Evolutionary conservation across 2,888 invertebrate species (phyloP).

Genomic region (Stramonita haemastoma): DNA sequence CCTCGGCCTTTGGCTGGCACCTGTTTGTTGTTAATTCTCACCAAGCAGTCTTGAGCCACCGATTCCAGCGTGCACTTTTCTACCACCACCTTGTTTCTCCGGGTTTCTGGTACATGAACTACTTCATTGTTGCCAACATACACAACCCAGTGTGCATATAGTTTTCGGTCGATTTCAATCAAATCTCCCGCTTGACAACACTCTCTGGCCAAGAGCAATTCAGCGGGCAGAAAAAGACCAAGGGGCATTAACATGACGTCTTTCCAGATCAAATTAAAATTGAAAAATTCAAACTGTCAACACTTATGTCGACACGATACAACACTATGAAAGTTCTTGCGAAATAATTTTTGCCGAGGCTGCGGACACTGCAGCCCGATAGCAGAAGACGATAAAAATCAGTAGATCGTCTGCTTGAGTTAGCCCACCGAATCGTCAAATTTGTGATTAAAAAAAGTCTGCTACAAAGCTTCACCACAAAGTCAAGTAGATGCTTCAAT

Average conservation of each 20-base stretch:
- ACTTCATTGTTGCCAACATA: slow-evolving; percentile 67
- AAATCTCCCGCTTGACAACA: slow-evolving; percentile 59
- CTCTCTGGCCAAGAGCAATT: slow-evolving; percentile 28
- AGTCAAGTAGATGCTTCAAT: neutral
- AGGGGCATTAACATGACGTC: slow-evolving; percentile 39
- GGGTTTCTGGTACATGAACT: slow-evolving; percentile 26
- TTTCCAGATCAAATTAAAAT: neutral
- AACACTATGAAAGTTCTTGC: neutral
- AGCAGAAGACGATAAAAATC: no score
- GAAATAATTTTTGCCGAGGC: neutral
- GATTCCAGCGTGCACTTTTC: slow-evolving; percentile 53
- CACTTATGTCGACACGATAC: neutral
- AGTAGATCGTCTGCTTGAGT: no score
- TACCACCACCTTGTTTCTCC: slow-evolving; percentile 53
- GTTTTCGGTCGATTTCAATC: slow-evolving; percentile 67
- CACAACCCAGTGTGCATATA: slow-evolving; percentile 69
- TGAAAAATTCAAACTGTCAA: neutral
- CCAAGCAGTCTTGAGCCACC: slow-evolving; percentile 60
- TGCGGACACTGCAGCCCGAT: no score
- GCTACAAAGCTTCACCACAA: neutral
- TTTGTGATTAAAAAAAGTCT: neutral
- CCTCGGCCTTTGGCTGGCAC: slow-evolving; percentile 64
- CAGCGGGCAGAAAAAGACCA: slow-evolving; percentile 36
- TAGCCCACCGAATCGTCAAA: no score
- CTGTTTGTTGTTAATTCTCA: slow-evolving; percentile 71